Conservation (phyloP, 2,113 vertebrate species). For the Ptyas mucosa region DNA sequence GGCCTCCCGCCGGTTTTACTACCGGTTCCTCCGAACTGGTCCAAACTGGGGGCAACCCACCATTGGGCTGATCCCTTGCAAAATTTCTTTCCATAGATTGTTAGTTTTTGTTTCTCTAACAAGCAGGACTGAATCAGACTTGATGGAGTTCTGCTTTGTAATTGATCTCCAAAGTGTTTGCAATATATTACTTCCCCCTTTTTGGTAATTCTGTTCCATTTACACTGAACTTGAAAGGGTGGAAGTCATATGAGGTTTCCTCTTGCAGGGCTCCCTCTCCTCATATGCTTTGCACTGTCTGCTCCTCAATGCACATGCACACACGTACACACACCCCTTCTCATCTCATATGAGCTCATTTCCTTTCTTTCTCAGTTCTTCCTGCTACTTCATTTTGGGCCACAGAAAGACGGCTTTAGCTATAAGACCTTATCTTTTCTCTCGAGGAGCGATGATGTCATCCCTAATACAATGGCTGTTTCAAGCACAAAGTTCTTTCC, state of each 20-base stretch:
- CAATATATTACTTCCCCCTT: background rate
- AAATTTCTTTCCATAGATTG: background rate
- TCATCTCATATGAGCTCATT: slow-evolving; percentile 44
- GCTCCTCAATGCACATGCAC: background rate
- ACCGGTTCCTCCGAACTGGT: no score
- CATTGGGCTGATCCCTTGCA: background rate
- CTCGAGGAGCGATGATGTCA: background rate
- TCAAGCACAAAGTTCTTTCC: background rate
- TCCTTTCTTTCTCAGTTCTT: slow-evolving; percentile 64
- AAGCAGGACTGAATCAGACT: background rate
- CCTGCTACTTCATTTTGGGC: background rate
- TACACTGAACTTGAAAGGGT: slow-evolving; percentile 7
- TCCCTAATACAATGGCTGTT: no score
- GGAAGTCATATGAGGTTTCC: background rate
- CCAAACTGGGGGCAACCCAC: no score
- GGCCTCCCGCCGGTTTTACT: no score
- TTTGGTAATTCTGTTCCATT: background rate
- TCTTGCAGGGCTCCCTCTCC: background rate
- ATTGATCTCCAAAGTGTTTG: background rate
- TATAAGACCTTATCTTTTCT: background rate
- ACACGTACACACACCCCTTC: background rate
- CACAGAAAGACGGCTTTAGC: background rate
- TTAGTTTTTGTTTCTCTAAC: background rate
- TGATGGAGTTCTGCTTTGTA: background rate
- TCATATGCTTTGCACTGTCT: background rate